phyloP scores from a whole-genome alignment of 1,140 invertebrate genomes.

The Leptopilina boulardi region DNA sequence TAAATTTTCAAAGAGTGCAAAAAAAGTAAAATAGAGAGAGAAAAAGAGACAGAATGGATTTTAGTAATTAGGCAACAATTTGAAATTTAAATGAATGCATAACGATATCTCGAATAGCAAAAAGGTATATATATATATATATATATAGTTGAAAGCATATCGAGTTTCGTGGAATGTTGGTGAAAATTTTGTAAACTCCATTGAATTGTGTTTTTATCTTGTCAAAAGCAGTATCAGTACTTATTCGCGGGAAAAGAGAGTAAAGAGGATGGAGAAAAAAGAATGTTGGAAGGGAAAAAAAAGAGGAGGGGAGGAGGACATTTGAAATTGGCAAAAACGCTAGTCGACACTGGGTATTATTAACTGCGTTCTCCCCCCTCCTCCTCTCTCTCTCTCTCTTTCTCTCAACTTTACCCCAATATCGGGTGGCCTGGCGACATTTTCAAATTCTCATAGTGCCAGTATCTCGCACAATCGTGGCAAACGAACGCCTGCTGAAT shows the following conservation, averaged over 20 bases:
- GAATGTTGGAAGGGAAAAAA: too few species aligned
- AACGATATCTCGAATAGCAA: not conserved
- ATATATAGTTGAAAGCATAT: not conserved
- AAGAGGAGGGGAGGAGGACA: not conserved
- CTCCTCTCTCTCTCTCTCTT: too few species aligned
- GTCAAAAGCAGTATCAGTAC: not conserved
- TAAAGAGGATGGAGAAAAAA: too few species aligned
- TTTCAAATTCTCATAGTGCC: conserved; percentile 61
- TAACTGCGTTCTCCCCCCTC: conserved; percentile 42
- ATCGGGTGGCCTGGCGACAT: conserved; percentile 52
- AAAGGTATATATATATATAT: too few species aligned
- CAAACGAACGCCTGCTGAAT: conserved; percentile 73
- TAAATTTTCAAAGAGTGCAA: too few species aligned
- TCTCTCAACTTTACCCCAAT: conserved; percentile 49
- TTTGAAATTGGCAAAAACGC: conserved; percentile 30
- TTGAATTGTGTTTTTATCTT: conserved; percentile 9
- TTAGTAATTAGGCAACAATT: not conserved
- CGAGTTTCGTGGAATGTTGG: not conserved
- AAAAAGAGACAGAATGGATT: too few species aligned
- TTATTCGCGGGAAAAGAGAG: not conserved
- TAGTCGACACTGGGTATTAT: conserved; percentile 50
- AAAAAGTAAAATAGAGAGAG: too few species aligned
- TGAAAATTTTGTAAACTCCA: not conserved
- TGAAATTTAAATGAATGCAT: conserved; percentile 18
- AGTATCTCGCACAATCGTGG: conserved; percentile 62